Base-by-base conservation (phyloP, 1,140 invertebrate genomes). In the Arion vulgaris region DNA sequence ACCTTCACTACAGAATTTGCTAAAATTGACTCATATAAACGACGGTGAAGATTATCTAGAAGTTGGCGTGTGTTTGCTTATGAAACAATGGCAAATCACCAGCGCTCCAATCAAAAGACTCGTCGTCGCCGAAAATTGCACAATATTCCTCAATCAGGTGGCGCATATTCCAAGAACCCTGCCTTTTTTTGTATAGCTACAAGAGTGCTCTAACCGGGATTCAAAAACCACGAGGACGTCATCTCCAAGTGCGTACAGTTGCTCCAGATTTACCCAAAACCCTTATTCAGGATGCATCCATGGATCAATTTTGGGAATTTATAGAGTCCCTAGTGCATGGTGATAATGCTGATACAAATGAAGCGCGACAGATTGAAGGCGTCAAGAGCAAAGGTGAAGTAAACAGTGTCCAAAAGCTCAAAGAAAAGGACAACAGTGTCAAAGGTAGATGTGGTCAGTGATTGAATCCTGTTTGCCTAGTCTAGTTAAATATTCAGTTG, bases 221-320 rank as follows among this genome's bases (percentile, higher is more conserved):
- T 4, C 73, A 28, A 2, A n/a, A 49, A 11, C 38, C 39, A 75
- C 9, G 26, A 49, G 41, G 73, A 75, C 41, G 73, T 75, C 38
- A 75, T 75, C 26, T 45, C 38, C 41, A n/a, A 49, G 73, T 75
- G 39, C 36, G 41, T 75, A 26, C 39, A 75, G 49, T 39, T 75
- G 73, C 38, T 75, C 19, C 73, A 75, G 73, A 5, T 49, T 4
- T 75, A 75, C n/a, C 73, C 73, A 7, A 45, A 23, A 74, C 34
- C n/a, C 41, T 75, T 23, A 75, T 75, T 49, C 38, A 75, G 32
- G 73, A 75, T 39, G 73, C 26, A 49, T 75, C 73, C n/a, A 45
- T 75, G 73, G 73, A 75, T 34, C 38, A 23, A 23, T 75, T 75
- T 23, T 75, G 73, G 73, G 73, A 53, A 7, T 75, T 75, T 28